Evolutionary conservation across 2,888 invertebrate species (phyloP), one percentile per base, ranked within the genome.

Genomic region (Netelia melanura): DNA sequence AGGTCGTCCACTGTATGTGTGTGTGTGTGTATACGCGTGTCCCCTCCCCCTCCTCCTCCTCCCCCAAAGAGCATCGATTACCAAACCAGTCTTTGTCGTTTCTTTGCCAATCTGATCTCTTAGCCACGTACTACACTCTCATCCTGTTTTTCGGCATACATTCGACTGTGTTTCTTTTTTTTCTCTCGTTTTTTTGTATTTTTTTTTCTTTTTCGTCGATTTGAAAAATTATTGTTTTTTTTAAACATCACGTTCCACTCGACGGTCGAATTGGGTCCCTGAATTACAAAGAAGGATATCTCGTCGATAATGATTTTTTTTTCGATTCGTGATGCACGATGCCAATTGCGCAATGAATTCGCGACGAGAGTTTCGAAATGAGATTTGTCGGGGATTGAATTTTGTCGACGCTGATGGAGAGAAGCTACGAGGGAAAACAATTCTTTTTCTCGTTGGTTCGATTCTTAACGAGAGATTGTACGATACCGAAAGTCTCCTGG

Each of bases 1-100:
- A 85, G 85, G 85, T 82, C 85, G 75, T 85, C 82, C 85, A 77
- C 79, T 85, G 76, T 79, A 75, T 76, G 14, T 48, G 10, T 79
- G 78, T 79, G 78, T 38, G 38, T 38, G 38, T 38, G 38, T 6
- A 6, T 6, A 6, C 6, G 38, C 6, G 38, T 38, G 38, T 38
- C 6, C 6, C 6, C 38, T 38, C 38, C 5, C 38, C 38, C 21
- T 21, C 21, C 21, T 21, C 21, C 21, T 21, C 21, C 38, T 76
- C 79, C 58, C 79, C 61, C 48, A 10, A 48, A 48, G 78, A 82
- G 85, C 81, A 84, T 84, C 84, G 84, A 84, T 84, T 81, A 81
- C 84, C 81, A 85, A 85, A 82, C 85, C 85, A 85, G 85, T 85
- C 82, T 56, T 56, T 67, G 25, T 76, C 72, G 61, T 64, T 76